These are phyloP conservation scores for Phocides pigmalion DNA, from an alignment of 1,140 invertebrate genomes.

Conservation along the genomic window DNA sequence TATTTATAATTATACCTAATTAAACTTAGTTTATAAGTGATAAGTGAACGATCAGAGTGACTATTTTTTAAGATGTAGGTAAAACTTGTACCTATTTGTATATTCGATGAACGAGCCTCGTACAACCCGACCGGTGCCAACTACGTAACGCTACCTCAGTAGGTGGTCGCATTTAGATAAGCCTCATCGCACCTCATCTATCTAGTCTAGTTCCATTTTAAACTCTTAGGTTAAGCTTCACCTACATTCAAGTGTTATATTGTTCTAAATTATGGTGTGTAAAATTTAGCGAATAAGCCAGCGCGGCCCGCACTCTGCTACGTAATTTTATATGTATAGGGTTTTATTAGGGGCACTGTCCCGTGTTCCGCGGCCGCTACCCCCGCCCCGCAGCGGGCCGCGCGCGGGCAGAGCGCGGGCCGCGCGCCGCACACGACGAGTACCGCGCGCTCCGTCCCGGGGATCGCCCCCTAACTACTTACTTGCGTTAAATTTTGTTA, in stretches of 20 bases:
- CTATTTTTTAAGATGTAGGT: conserved; percentile 48
- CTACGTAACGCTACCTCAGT: conserved; percentile 21
- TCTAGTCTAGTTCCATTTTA: conserved; percentile 6
- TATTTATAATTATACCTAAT: conserved; percentile 13
- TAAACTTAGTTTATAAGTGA: conserved; percentile 31
- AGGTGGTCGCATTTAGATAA: conserved; percentile 11
- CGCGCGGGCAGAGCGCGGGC: background rate
- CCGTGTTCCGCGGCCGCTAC: too few relatives aligned
- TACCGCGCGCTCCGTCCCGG: conserved; percentile 7
- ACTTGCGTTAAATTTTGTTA: conserved; percentile 6
- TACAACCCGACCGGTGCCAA: conserved; percentile 16
- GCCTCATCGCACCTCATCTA: conserved; percentile 13
- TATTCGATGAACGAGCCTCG: background rate
- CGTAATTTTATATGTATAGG: background rate
- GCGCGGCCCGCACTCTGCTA: background rate
- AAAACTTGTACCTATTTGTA: conserved; percentile 3
- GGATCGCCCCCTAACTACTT: background rate
- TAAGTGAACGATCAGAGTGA: conserved; percentile 43
- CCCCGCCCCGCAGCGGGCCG: too few relatives aligned
- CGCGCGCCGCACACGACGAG: background rate
- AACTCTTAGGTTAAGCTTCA: conserved; percentile 7
- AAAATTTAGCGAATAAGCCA: conserved; percentile 16
- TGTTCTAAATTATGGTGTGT: conserved; percentile 7
- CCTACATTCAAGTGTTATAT: conserved; percentile 4
- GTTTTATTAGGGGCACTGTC: too few relatives aligned